Evolutionary conservation across 2,113 vertebrate genomes (phyloP).

Genomic region (Ctenomys sociabilis): DNA sequence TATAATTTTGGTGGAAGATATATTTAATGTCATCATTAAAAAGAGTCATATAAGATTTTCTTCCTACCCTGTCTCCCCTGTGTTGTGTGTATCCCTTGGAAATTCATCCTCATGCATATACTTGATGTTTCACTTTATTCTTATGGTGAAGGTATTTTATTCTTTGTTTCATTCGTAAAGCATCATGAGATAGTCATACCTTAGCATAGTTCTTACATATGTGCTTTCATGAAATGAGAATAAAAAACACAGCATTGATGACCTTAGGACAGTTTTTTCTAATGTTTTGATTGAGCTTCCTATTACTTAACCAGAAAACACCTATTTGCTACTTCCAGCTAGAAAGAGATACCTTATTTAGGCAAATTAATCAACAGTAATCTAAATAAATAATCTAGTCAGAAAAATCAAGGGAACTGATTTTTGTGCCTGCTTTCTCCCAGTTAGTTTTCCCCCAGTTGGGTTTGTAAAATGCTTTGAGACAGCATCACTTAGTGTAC

Average conservation of each 20-base stretch:
- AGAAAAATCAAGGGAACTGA: conserved; percentile 21
- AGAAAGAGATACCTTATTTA: not conserved
- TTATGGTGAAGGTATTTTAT: conserved; percentile 19
- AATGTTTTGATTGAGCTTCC: not conserved
- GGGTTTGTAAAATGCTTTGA: not conserved
- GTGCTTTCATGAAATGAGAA: conserved; percentile 1
- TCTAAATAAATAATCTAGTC: not conserved
- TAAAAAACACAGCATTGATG: not conserved
- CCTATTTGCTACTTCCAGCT: not conserved
- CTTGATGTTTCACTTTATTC: not conserved
- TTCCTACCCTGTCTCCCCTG: conserved; percentile 1
- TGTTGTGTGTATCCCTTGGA: not conserved
- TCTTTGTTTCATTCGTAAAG: conserved; percentile 23
- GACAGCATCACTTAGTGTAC: not conserved
- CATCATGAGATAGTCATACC: not conserved
- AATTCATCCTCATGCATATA: not conserved
- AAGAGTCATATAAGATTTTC: not conserved
- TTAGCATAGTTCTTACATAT: conserved; percentile 48
- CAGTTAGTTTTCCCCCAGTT: not conserved
- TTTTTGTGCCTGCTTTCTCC: not conserved
- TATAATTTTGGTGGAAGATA: conserved; percentile 43
- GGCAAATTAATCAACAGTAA: not conserved
- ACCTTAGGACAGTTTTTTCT: not conserved
- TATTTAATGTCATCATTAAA: conserved; percentile 32
- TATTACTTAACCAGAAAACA: conserved; percentile 4